Percentiles rank a stretch among this genome's conserved stretches.
phyloP scores from a whole-genome alignment of 2,888 invertebrate genomes.

The Adineta ricciae region DNA sequence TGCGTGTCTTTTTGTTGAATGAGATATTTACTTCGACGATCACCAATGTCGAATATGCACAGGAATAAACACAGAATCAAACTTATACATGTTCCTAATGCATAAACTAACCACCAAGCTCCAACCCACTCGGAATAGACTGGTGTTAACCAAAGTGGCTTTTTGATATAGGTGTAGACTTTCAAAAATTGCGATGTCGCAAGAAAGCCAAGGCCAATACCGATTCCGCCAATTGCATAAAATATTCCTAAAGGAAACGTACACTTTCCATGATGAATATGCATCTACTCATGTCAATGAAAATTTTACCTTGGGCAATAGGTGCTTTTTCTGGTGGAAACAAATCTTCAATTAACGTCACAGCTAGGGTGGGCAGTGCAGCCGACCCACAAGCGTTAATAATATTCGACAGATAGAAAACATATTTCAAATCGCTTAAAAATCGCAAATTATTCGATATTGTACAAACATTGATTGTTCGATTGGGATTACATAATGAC shows the following conservation, averaged over 20 bases:
- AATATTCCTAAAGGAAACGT: slow-evolving; percentile 3
- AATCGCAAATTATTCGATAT: neutral
- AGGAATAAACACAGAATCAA: slow-evolving; percentile 9
- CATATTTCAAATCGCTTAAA: slow-evolving; percentile 23
- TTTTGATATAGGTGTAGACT: neutral
- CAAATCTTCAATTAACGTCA: neutral
- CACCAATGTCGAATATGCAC: neutral
- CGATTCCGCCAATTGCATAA: slow-evolving; percentile 30
- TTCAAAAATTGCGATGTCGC: slow-evolving; percentile 30
- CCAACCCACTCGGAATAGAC: slow-evolving; percentile 26
- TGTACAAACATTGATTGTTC: neutral
- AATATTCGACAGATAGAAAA: slow-evolving; percentile 29
- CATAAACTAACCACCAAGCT: slow-evolving; percentile 33
- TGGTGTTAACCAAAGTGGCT: neutral
- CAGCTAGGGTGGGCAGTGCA: neutral
- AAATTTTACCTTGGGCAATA: neutral
- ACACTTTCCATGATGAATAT: neutral
- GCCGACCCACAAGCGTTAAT: slow-evolving; percentile 23
- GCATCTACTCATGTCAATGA: neutral
- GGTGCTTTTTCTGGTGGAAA: neutral
- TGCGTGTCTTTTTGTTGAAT: neutral
- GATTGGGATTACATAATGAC: neutral
- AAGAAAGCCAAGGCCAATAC: slow-evolving; percentile 30
- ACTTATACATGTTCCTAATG: slow-evolving; percentile 5
- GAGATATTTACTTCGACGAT: neutral